phyloP scores from a whole-genome alignment of 2,888 invertebrate genomes.

The Argyresthia albistria region DNA sequence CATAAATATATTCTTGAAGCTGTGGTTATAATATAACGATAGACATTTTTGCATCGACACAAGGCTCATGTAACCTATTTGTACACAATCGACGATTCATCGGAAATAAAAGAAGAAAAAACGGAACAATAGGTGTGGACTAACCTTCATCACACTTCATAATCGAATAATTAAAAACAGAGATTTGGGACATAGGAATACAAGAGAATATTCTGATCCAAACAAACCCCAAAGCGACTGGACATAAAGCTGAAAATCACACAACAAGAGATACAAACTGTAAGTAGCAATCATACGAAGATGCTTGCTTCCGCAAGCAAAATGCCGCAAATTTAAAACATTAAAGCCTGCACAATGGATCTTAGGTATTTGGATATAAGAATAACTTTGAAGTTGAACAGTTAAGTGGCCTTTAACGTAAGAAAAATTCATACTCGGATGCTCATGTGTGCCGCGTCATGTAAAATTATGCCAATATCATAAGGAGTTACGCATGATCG shows the following conservation, averaged over 20 bases:
- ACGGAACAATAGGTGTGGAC: slow-evolving; percentile 10
- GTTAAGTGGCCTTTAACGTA: slow-evolving; percentile 10
- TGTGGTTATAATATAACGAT: not conserved
- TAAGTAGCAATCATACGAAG: not conserved
- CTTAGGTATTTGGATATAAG: too few species aligned
- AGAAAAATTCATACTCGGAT: slow-evolving; percentile 34
- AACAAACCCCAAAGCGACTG: not conserved
- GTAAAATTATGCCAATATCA: slow-evolving; percentile 68
- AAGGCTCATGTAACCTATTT: slow-evolving; percentile 11
- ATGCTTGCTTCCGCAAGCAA: not conserved
- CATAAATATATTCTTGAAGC: slow-evolving; percentile 1
- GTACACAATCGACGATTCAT: slow-evolving; percentile 10
- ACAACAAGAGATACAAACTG: not conserved
- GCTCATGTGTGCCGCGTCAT: slow-evolving; percentile 52
- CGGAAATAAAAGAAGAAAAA: slow-evolving; percentile 7
- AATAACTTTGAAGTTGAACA: too few species aligned
- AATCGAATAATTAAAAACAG: slow-evolving; percentile 2
- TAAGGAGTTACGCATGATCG: slow-evolving; percentile 48
- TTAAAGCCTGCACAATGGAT: too few species aligned
- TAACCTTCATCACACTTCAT: slow-evolving; percentile 3
- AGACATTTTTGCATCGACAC: slow-evolving; percentile 1
- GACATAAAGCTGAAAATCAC: not conserved
- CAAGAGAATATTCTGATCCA: not conserved
- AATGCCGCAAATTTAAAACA: not conserved
- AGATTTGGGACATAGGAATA: not conserved